phyloP scores from a whole-genome alignment of 2,888 invertebrate species.

The Anoncus sp. region DNA sequence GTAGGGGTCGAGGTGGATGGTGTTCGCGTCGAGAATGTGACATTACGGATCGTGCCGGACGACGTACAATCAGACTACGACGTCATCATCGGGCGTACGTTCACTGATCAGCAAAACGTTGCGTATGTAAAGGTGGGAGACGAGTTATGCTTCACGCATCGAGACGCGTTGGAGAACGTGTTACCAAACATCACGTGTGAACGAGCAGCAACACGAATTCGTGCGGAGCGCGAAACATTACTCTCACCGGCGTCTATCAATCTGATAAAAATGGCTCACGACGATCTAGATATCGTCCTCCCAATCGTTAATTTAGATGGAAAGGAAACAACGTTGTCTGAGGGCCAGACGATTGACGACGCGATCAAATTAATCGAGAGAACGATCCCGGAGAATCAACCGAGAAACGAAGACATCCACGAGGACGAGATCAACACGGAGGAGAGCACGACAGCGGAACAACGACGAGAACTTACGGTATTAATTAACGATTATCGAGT shows the following conservation, averaged over 20 bases:
- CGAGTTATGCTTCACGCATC: neutral
- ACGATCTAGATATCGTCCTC: neutral
- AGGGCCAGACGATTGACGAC: neutral
- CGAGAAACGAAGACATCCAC: conserved; percentile 24
- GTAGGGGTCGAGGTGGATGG: neutral
- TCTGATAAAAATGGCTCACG: neutral
- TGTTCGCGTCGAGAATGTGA: neutral
- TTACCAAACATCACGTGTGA: neutral
- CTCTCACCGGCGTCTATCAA: neutral
- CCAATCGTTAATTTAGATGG: neutral
- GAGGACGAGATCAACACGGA: conserved; percentile 40
- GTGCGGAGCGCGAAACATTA: neutral
- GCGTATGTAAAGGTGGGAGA: neutral
- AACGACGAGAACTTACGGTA: conserved; percentile 34
- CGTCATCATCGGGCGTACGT: neutral
- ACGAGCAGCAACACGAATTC: neutral
- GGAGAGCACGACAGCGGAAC: conserved; percentile 4
- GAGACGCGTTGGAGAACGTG: neutral
- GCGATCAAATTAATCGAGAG: neutral
- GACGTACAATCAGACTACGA: neutral
- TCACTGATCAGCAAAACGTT: neutral
- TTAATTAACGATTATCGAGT: conserved; percentile 46
- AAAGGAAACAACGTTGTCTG: neutral
- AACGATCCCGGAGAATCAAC: conserved; percentile 1
- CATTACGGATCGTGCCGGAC: neutral